Evolutionary conservation across 1,140 invertebrate genomes (phyloP).

Genomic region (Eueides isabella): DNA sequence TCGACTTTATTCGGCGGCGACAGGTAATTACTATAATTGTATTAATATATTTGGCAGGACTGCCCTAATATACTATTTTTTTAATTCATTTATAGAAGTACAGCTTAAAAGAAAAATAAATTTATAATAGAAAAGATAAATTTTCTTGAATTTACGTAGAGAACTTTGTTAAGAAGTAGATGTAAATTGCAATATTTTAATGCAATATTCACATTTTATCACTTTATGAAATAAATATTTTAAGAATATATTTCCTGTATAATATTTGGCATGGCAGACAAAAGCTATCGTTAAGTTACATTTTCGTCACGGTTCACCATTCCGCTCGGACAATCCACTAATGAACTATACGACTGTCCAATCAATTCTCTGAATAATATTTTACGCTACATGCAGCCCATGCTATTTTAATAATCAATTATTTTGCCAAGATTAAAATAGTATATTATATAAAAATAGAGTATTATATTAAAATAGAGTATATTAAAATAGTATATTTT

Average conservation of each 20-base stretch:
- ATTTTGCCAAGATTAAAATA: background rate
- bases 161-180: too few species aligned
- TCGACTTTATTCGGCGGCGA: constrained; percentile 9
- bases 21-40: constrained; percentile 20
- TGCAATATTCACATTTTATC: too few species aligned
- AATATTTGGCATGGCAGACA: background rate
- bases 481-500: too few species aligned
- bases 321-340: background rate
- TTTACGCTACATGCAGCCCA: background rate
- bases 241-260: background rate
- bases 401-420: background rate
- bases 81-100: background rate
- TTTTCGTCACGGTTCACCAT: background rate
- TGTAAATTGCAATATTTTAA: too few species aligned
- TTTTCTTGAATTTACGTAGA: too few species aligned
- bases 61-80: background rate
- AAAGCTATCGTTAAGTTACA: background rate
- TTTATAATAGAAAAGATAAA: background rate
- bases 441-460: too few species aligned
- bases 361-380: background rate
- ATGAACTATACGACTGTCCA: constrained; percentile 1
- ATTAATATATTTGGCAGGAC: background rate
- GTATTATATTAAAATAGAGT: too few species aligned
- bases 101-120: too few species aligned
- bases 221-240: background rate